Base-by-base conservation (phyloP, 2,113 vertebrate genomes). In the Cyprinodon tularosa region DNA sequence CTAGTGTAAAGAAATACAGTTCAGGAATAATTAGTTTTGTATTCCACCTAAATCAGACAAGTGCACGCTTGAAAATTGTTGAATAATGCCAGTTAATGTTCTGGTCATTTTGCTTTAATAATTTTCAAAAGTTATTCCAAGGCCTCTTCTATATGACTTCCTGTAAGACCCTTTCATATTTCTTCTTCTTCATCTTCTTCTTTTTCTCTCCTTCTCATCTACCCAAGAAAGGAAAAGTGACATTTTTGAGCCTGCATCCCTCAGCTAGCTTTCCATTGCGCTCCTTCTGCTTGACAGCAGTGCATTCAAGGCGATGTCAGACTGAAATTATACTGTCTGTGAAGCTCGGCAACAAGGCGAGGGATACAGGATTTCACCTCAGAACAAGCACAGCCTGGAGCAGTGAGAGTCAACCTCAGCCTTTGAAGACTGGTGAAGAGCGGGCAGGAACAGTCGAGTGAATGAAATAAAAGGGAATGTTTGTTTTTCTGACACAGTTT, bases 281-380 rank as follows among this genome's bases (percentile, higher is more conserved):
- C 84, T 84, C 65, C 71, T 57, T n/a, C 50, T 77, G 80, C 86
- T 86, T 93, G 92, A 93, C 92, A 93, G 91, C 77, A 73, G 65
- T 84, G 87, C 88, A 86, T 94, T 91, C 83, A 88, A 93, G 92
- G 84, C 86, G 15, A 82, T 91, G 92, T 92, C 91, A 90, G 90
- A 75, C 88, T 91, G 86, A 92, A 94, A 93, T 93, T 89, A 91
- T 91, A 90, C 90, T 86, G 90, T 92, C 89, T 91, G 86, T 90
- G 90, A 91, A 91, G 90, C 91, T 85, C 82, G 74, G 89, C 94
- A 93, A 94, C 79, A 81, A 93, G 90, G 84, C 89, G 81, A 81
- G 86, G 88, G 83, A 90, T 88, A 82, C 80, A 87, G 83, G 76
- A 57, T 57, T 59, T 62, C 75, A 62, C 71, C 38, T 72, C 78